Evolutionary conservation across 2,888 invertebrate species (phyloP).

Genomic region (Mythimna loreyi): DNA sequence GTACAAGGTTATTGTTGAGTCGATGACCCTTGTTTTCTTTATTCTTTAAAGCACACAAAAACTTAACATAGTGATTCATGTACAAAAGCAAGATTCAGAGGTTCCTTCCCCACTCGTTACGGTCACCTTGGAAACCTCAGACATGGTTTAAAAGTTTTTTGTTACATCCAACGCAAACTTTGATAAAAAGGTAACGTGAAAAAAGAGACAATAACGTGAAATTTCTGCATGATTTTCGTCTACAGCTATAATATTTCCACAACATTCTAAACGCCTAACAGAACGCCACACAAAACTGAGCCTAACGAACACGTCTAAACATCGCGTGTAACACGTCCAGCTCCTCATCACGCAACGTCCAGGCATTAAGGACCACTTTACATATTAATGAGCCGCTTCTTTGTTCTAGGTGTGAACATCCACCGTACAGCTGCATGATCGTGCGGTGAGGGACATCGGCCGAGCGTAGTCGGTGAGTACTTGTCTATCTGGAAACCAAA

Average conservation of each 20-base stretch:
- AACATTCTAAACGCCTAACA: neutral
- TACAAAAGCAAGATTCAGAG: too few species aligned
- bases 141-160: too few species aligned
- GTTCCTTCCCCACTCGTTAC: too few species aligned
- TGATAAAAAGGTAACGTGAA: too few species aligned
- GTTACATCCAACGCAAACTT: too few species aligned
- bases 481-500: neutral
- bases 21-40: conserved; percentile 24
- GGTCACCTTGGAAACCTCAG: too few species aligned
- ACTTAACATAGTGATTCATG: too few species aligned
- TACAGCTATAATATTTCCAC: neutral
- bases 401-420: conserved; percentile 60
- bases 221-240: too few species aligned
- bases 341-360: conserved; percentile 36
- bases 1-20: conserved; percentile 21
- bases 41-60: too few species aligned
- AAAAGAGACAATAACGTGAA: too few species aligned
- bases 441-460: conserved; percentile 59
- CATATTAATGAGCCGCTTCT: conserved; percentile 59
- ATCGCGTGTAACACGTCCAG: conserved; percentile 38
- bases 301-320: neutral
- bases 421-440: conserved; percentile 51
- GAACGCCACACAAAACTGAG: conserved; percentile 9
- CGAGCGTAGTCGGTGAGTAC: conserved; percentile 65
- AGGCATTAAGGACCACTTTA: conserved; percentile 43